Evolutionary conservation across 1,140 invertebrate species (phyloP), one percentile per base, ranked within the genome.

Genomic region (Paralvinella palmiformis): DNA sequence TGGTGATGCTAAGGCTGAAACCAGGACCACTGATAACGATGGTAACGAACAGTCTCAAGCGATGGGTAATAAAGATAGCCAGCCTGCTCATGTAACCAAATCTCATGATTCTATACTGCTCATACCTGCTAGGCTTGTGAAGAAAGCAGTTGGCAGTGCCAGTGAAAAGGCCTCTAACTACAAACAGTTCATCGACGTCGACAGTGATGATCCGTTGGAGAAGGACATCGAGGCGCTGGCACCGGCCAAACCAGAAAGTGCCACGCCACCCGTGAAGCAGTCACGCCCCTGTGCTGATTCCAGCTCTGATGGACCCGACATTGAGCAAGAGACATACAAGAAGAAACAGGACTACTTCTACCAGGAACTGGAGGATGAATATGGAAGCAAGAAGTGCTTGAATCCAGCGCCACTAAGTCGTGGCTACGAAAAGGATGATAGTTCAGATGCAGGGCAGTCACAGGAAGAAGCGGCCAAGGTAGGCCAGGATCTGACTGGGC

Each of bases 351-450:
- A 79, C 65, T 74, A 74, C 66, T 63, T 72, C 66, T 73, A 80
- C 67, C 65, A 74, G 68, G 78, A 74, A 71, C 71, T 78, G 63
- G 77, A 79, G 71, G 78, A 74, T 76, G 78, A 74, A 61, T 76
- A 74, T 67, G 76, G 77, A 3, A 75, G 75, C 87, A 87, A 62
- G 86, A 85, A 1, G 83, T 87, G 2, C 86, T 84, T 88, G 63
- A 85, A 85, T 13, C 87, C 86, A 24, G 88, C 87, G 63, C 62
- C 67, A 62, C 52, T 45, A 55, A 41, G 48, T 60, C 37, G 62
- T 27, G n/a, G 36, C 35, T 24, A 4, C 10, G 22, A 56, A 67
- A 15, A 32, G 71, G 17, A 57, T 74, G 0, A 73, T 69, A 0
- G 75, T 79, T 33, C 65, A 74, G 0, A 69, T 72, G 7, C 41